Base-by-base conservation (phyloP, 2,113 vertebrate genomes). In the Erinaceus europaeus region DNA sequence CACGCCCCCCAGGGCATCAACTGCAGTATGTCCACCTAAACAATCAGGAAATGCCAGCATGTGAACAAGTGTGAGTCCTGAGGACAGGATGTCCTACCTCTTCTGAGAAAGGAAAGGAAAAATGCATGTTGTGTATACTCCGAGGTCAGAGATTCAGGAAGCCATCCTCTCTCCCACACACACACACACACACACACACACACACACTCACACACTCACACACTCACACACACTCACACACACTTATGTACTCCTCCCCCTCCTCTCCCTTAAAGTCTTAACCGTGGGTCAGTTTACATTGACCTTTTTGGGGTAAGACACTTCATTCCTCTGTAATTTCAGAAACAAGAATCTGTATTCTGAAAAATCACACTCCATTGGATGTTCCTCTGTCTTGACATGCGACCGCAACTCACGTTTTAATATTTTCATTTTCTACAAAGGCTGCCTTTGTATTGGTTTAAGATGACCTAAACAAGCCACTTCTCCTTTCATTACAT, bases 401-500 rank as follows among this genome's bases (percentile, higher is more conserved):
- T 93, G 46, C 81, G 75, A 95, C 65, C 86, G 77, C 92, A 88
- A 91, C 68, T 93, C 92, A 93, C 78, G 89, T 94, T 96, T 93
- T 94, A 96, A 74, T 79, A 89, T 86, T 85, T 90, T 87, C 92
- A 95, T 96, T 96, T 90, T 93, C 96, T 95, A 73, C 90, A 90
- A 79, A 75, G 71, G 90, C 96, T 95, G 86, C 95, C 91, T 96
- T 95, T 95, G 92, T 90, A 65, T 92, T 92, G 93, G 90, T 91
- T 93, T 80, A 94, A 90, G 84, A 79, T 91, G 67, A 94, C 91
- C n/a, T 93, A 94, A 92, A 71, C 90, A 78, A 95, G 82, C 86
- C 89, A 94, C 83, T 95, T 83, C 88, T 94, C 95, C 94, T 94
- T 93, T 96, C 97, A 97, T 97, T 96, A 96, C 97, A 96, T 91